Conservation (phyloP, 2,797 vertebrate species). For the Australoheros facetus region DNA sequence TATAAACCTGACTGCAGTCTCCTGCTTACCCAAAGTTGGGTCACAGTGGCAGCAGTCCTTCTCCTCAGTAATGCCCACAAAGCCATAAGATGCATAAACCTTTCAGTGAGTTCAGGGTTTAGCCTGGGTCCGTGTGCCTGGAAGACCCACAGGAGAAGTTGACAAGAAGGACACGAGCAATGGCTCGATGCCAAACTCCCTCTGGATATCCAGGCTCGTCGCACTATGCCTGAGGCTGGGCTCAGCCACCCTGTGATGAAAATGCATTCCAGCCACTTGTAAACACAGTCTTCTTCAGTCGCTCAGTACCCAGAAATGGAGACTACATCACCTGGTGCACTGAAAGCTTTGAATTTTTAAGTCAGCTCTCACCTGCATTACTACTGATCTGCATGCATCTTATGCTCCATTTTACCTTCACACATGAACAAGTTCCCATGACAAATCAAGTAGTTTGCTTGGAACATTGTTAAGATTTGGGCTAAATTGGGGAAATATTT, state of each 20-base stretch:
- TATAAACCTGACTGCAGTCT: not conserved
- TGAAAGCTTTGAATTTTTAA: no score
- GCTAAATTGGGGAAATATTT: not conserved
- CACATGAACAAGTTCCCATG: not conserved
- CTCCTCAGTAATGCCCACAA: not conserved
- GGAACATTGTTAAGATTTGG: no score
- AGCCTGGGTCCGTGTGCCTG: not conserved
- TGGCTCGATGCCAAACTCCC: not conserved
- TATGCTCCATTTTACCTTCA: no score
- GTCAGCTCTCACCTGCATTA: no score
- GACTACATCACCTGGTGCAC: not conserved
- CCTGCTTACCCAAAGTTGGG: not conserved
- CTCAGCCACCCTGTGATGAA: not conserved
- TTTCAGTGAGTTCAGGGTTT: not conserved
- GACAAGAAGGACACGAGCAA: not conserved
- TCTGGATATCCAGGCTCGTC: not conserved
- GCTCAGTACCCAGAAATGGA: not conserved
- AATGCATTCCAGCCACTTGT: rapidly evolving
- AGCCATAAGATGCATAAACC: not conserved
- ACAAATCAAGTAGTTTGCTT: not conserved
- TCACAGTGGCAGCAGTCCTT: not conserved
- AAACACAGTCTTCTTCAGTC: not conserved
- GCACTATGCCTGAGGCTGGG: not conserved
- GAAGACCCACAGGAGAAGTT: not conserved
- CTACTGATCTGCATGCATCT: no score